Base-by-base conservation (phyloP, 2,113 vertebrate species). In the Rhegmatorhina hoffmannsi region DNA sequence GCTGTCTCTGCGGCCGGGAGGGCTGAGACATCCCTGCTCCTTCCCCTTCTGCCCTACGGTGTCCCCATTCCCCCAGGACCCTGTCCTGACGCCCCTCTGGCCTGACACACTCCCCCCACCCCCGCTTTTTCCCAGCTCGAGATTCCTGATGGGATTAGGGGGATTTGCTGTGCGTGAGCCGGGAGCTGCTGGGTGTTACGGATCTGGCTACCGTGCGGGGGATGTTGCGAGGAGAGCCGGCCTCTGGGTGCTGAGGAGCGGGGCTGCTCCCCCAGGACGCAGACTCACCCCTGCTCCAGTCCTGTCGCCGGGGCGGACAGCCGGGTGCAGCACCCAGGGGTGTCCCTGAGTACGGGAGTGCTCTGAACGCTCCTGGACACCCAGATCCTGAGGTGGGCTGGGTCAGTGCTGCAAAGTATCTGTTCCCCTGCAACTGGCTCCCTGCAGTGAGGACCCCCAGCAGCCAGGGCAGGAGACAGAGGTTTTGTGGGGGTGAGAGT, bases 121-220 rank as follows among this genome's bases (percentile, higher is more conserved):
- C 47, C 11, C 21, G 23, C 50, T 8, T n/a, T 49, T 47, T 64
- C 44, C 77, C 56, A 6, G 79, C 3, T 77, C 50, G 11, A 34
- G 74, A 94, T 95, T 95, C 95, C 82, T 84, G 70, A 5, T 53
- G 72, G 62, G 90, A 91, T 97, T 84, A 90, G 70, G 28, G 53
- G 72, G 87, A 96, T 96, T 95, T 94, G 89, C 73, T 25, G 70
- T 53, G 93, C 50, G 72, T 86, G 94, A 94, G 67, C 91, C 63
- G 72, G 77, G 83, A 81, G 79, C 83, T 70, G 74, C 63, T 64
- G 83, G 25, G 66, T 31, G 80, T 52, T 72, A 19, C 29, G 38
- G 88, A 79, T 38, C 69, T 25, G 28, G 94, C 95, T 95, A 68
- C 95, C 9, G 90, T 79, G 66, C 77, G 52, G 31, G 36, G 17